Conservation (phyloP, 2,113 vertebrate genomes). For the Alosa alosa region DNA sequence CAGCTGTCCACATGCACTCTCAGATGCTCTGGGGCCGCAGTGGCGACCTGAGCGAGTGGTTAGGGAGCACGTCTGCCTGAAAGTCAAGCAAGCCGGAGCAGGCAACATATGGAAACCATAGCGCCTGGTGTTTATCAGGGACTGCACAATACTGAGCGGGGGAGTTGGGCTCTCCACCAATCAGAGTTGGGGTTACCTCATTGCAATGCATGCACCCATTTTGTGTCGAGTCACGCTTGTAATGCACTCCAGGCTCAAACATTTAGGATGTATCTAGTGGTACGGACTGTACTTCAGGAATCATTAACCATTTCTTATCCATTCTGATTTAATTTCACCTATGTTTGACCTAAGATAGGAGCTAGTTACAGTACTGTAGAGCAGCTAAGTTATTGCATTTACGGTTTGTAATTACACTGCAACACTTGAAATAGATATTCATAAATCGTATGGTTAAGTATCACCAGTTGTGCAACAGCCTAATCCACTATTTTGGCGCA, state of each 20-base stretch:
- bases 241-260: constrained; percentile 46
- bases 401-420: not conserved
- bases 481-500: not conserved
- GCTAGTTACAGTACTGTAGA: too few relatives aligned
- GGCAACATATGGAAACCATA: constrained; percentile 41
- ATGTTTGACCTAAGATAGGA: too few relatives aligned
- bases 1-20: not conserved
- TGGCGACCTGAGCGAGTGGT: not conserved
- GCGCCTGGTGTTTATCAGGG: not conserved
- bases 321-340: not conserved
- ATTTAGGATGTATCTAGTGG: not conserved
- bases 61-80: not conserved
- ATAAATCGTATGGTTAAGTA: not conserved
- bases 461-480: not conserved
- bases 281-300: not conserved
- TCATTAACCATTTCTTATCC: not conserved
- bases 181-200: constrained; percentile 8
- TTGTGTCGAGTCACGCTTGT: constrained; percentile 60
- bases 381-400: too few relatives aligned
- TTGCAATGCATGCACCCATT: not conserved
- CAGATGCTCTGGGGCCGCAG: not conserved
- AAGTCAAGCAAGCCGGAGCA: constrained; percentile 10
- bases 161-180: not conserved
- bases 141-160: not conserved
- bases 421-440: not conserved